A percentile compares a stretch with the other conserved stretches of the same genome.
Evolutionary conservation across 2,888 invertebrate species (phyloP).

Genomic region (Trachelus troglodyta): DNA sequence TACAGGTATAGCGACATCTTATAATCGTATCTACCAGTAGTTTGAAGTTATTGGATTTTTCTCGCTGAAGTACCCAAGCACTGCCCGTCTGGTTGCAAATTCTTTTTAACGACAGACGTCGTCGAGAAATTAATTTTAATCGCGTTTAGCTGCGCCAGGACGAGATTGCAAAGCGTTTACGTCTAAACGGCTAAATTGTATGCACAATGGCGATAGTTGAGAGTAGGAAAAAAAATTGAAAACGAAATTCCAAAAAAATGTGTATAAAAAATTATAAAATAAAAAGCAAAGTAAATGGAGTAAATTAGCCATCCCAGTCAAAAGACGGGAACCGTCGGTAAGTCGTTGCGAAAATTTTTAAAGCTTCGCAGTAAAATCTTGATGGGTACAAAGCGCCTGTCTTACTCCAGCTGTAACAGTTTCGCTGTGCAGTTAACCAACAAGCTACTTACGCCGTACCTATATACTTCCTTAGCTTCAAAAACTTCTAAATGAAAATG

Average conservation of each 20-base stretch:
- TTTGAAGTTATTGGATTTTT: not conserved
- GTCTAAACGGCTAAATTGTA: not conserved
- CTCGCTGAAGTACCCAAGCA: not conserved
- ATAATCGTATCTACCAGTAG: not conserved
- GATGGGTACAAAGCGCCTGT: not conserved
- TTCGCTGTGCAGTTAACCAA: not conserved
- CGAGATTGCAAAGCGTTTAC: not conserved
- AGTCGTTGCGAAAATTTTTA: not conserved
- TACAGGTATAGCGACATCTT: not conserved
- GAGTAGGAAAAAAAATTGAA: not conserved
- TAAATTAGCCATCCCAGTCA: not conserved
- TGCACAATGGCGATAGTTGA: not conserved
- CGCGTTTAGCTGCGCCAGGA: not conserved
- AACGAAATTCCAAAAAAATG: not conserved
- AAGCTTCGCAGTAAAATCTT: not conserved
- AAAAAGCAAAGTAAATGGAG: not conserved
- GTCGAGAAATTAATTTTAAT: not conserved
- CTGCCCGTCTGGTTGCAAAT: not conserved
- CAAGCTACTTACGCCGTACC: not conserved
- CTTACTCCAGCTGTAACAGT: not conserved
- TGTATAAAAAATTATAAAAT: too few relatives aligned
- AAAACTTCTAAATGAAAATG: too few relatives aligned
- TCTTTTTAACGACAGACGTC: not conserved
- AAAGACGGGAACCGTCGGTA: not conserved
- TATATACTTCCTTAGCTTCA: not conserved